A percentile compares a stretch with the other conserved stretches of the same genome.
phyloP scores from a whole-genome alignment of 2,113 vertebrate species.

The Eonycteris spelaea region DNA sequence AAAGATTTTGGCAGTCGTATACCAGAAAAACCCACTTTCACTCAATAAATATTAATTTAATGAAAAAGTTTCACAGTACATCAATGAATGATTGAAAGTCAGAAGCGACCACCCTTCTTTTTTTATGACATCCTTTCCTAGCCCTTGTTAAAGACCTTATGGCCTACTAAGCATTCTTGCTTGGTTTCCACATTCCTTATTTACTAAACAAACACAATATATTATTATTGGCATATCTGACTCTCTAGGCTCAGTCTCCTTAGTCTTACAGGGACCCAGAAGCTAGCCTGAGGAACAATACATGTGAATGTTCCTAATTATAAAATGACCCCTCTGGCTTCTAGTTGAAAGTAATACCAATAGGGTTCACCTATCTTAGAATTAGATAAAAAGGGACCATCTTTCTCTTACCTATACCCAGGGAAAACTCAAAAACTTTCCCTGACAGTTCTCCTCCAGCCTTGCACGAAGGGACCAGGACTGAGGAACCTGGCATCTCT shows the following conservation, averaged over 20 bases:
- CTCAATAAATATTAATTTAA: conserved; percentile 49
- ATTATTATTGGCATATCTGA: neutral
- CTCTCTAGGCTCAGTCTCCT: neutral
- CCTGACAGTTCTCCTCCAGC: neutral
- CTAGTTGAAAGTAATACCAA: neutral
- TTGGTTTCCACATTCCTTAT: neutral
- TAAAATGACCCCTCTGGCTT: neutral
- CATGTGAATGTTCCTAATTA: neutral
- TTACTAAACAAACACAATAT: neutral
- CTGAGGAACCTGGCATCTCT: neutral
- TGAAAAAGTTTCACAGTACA: conserved; percentile 38
- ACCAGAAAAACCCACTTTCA: neutral
- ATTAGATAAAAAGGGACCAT: neutral
- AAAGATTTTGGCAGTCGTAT: neutral
- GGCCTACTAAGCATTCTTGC: neutral
- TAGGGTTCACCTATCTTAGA: neutral
- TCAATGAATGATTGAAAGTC: neutral
- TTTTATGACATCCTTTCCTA: neutral
- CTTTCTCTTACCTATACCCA: neutral
- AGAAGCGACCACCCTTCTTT: neutral
- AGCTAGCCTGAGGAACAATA: neutral
- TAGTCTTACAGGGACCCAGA: neutral
- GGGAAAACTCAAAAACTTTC: neutral
- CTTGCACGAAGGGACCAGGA: neutral
- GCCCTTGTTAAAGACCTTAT: neutral